Evolutionary conservation across 2,113 vertebrate genomes (phyloP).

Genomic region (Eolophus roseicapilla): DNA sequence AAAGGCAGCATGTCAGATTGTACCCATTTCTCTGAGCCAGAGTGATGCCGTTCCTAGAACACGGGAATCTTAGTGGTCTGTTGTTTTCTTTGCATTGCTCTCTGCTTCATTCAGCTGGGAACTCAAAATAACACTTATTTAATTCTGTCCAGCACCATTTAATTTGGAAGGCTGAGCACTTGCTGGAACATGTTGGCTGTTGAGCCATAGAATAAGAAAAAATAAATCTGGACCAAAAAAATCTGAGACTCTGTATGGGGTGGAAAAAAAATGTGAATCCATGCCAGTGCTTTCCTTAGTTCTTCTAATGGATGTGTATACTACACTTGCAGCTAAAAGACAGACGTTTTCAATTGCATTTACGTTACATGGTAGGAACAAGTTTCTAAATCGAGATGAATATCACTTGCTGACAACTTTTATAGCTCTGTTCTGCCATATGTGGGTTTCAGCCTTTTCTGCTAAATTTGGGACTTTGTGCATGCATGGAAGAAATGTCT

Average conservation of each 20-base stretch:
- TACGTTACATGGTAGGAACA: neutral
- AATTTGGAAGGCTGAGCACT: neutral
- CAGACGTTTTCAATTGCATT: neutral
- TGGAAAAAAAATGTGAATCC: neutral
- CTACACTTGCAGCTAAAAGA: neutral
- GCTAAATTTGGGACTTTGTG: neutral
- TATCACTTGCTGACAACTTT: constrained; percentile 27
- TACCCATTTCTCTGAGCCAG: neutral
- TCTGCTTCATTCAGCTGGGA: neutral
- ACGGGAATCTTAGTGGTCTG: neutral
- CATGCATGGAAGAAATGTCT: neutral
- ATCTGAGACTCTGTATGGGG: neutral
- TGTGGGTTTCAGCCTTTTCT: neutral
- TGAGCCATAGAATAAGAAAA: neutral
- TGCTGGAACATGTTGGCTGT: neutral
- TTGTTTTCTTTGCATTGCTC: neutral
- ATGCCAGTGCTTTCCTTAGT: neutral
- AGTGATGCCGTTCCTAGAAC: neutral
- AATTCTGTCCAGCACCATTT: neutral
- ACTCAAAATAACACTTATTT: neutral
- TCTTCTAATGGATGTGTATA: neutral
- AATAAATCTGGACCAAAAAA: neutral
- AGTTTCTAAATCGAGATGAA: neutral
- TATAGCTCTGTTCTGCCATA: constrained; percentile 9
- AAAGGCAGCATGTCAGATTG: neutral